phyloP scores from a whole-genome alignment of 1,140 invertebrate species.

The Ephestia elutella region DNA sequence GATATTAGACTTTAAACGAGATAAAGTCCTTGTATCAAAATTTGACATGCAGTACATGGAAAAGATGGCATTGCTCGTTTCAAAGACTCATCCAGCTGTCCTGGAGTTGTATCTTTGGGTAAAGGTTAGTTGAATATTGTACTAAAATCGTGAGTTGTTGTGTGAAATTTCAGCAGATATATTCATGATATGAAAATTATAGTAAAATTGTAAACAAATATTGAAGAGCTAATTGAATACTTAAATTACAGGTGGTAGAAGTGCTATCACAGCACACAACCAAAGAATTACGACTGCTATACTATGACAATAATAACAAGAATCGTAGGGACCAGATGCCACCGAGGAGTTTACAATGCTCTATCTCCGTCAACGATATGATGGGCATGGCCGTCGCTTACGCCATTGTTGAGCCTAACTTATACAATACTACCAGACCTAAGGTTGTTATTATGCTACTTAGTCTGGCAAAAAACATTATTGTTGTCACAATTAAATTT shows the following conservation, averaged over 20 bases:
- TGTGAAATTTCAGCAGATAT: too few relatives aligned
- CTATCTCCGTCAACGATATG: slow-evolving; percentile 78
- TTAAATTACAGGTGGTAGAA: slow-evolving; percentile 72
- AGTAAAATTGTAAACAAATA: neutral
- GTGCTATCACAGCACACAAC: slow-evolving; percentile 79
- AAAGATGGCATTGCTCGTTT: slow-evolving; percentile 73
- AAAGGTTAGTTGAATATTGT: slow-evolving; percentile 59
- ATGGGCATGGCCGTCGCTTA: slow-evolving; percentile 82
- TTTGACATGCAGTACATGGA: slow-evolving; percentile 79
- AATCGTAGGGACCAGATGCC: slow-evolving; percentile 48
- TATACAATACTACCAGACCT: slow-evolving; percentile 74
- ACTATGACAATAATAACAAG: slow-evolving; percentile 61
- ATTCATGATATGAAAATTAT: too few relatives aligned
- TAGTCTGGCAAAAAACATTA: too few relatives aligned
- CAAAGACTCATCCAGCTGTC: slow-evolving; percentile 68
- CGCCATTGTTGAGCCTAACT: slow-evolving; percentile 75
- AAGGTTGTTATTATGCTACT: too few relatives aligned
- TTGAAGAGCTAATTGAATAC: neutral
- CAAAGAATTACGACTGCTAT: slow-evolving; percentile 70
- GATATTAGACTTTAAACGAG: slow-evolving; percentile 68
- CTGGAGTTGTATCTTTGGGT: slow-evolving; percentile 83
- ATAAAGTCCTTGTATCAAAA: slow-evolving; percentile 76
- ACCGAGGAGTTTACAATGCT: slow-evolving; percentile 78
- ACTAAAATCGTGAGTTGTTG: neutral
- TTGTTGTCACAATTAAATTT: too few relatives aligned